Evolutionary conservation across 1,140 invertebrate species (phyloP), one percentile per base, ranked within the genome.

Genomic region (Bilobella aurantiaca): DNA sequence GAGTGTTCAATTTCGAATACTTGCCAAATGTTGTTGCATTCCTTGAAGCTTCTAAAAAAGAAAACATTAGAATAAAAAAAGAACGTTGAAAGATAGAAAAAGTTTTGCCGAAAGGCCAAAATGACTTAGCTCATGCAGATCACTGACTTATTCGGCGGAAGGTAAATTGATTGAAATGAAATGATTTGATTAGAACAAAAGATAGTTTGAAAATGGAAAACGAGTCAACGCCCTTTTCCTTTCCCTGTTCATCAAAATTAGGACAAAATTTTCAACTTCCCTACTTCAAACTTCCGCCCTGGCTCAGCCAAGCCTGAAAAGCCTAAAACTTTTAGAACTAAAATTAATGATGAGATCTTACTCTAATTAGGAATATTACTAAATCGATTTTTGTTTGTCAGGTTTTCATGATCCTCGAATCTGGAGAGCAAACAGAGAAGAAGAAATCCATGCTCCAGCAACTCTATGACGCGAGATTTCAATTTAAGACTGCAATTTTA

Each of bases 341-440:
- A n/a, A n/a, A n/a, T n/a, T n/a, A n/a, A n/a, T n/a, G n/a, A n/a
- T n/a, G n/a, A n/a, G n/a, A n/a, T n/a, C n/a, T n/a, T n/a, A n/a
- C n/a, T n/a, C n/a, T n/a, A n/a, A n/a, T n/a, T n/a, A n/a, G n/a
- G n/a, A n/a, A n/a, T n/a, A n/a, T n/a, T n/a, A n/a, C n/a, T n/a
- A n/a, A n/a, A n/a, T n/a, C n/a, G n/a, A n/a, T n/a, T n/a, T n/a
- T n/a, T n/a, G 27, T 14, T 21, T 76, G 76, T 47, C 75, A 89
- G 87, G 82, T 89, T 34, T 89, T 89, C 74, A 80, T 83, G 27
- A 82, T 83, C 47, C 78, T 90, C 25, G 87, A 90, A 75, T 82
- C 84, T 72, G 86, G 86, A 1, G 84, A 84, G 0, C 87, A 89
- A 77, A 74, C 86, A 64, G 79, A 78, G 14, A 81, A 83, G 37